Conservation (phyloP, 1,140 invertebrate species). For the Lucilia cuprina region DNA sequence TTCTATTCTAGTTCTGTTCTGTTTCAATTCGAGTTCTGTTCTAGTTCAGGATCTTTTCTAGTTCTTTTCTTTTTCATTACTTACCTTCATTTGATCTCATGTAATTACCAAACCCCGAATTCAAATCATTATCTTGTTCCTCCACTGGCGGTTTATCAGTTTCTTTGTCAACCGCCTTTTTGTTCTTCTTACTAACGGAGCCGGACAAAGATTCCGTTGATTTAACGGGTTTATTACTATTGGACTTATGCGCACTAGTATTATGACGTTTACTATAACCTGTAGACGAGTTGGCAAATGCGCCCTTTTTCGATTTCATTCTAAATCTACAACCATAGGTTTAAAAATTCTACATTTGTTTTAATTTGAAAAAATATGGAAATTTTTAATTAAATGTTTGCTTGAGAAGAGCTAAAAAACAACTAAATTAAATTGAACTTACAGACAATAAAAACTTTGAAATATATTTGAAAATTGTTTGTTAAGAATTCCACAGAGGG, state of each 20-base stretch:
- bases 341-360: too few species aligned
- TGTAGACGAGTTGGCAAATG: conserved; percentile 55
- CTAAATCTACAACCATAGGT: not conserved
- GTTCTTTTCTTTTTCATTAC: not conserved
- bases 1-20: too few species aligned
- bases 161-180: conserved; percentile 30
- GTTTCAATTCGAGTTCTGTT: too few species aligned
- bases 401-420: not conserved
- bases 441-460: not conserved
- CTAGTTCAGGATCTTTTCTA: too few species aligned
- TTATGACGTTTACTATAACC: conserved; percentile 50
- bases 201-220: not conserved
- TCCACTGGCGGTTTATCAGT: not conserved
- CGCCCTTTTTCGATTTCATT: conserved; percentile 58
- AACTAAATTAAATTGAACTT: not conserved
- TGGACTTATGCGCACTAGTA: not conserved
- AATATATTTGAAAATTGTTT: not conserved
- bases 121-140: conserved; percentile 54
- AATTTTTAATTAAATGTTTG: not conserved
- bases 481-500: not conserved
- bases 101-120: conserved; percentile 60
- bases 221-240: conserved; percentile 40
- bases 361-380: not conserved
- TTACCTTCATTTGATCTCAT: conserved; percentile 59
- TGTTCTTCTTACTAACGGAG: not conserved